Evolutionary conservation across 2,888 invertebrate genomes (phyloP).

Genomic region (Ypsolopha scabrella): DNA sequence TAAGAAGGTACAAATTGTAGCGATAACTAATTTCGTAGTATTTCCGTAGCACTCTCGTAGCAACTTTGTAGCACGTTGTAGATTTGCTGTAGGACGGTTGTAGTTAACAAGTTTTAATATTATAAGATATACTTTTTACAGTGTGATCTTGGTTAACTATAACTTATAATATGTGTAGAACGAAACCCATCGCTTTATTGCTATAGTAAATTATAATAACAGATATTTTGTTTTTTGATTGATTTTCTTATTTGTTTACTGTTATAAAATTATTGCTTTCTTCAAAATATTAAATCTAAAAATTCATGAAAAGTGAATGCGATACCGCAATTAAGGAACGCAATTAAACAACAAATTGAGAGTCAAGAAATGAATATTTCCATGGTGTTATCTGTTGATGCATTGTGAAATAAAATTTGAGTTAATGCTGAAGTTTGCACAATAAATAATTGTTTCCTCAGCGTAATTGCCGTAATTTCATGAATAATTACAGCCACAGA

Average conservation of each 20-base stretch:
- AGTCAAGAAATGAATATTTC: conserved; percentile 11
- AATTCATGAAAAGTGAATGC: background rate
- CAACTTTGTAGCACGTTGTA: too few species aligned
- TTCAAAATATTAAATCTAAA: background rate
- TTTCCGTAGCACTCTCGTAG: too few species aligned
- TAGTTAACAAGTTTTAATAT: too few species aligned
- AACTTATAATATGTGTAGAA: background rate
- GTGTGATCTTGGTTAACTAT: background rate
- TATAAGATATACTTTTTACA: too few species aligned
- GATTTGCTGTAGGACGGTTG: too few species aligned
- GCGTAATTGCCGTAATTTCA: conserved; percentile 71
- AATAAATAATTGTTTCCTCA: conserved; percentile 68
- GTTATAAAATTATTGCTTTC: background rate
- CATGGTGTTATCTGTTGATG: conserved; percentile 52
- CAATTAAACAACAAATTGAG: background rate
- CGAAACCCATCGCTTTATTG: background rate
- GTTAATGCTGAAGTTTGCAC: conserved; percentile 65
- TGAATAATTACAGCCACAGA: conserved; percentile 69
- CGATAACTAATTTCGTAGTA: too few species aligned
- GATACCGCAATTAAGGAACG: background rate
- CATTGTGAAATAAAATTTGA: conserved; percentile 65
- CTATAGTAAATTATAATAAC: background rate
- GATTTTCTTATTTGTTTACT: background rate
- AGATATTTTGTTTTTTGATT: background rate
- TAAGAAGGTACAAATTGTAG: too few species aligned